Evolutionary conservation across 2,888 invertebrate genomes (phyloP).

Genomic region (Protonemura montana): DNA sequence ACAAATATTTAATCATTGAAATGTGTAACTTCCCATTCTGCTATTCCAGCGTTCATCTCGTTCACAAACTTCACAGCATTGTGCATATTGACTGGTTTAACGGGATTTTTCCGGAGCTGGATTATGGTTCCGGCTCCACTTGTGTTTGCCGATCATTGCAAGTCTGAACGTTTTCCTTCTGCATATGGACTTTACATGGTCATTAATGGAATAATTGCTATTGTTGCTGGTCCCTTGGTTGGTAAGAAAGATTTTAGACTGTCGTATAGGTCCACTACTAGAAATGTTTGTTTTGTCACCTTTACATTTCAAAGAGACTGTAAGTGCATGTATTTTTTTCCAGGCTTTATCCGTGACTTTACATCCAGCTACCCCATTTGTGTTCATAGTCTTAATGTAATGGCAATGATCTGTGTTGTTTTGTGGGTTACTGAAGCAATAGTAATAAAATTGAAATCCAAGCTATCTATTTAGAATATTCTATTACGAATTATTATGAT

Average conservation of each 20-base stretch:
- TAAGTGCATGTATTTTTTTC: constrained; percentile 52
- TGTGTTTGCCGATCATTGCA: constrained; percentile 72
- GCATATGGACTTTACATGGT: constrained; percentile 78
- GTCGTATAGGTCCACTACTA: too few relatives aligned
- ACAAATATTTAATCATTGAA: too few relatives aligned
- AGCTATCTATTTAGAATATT: background rate
- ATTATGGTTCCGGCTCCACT: constrained; percentile 76
- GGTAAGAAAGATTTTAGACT: constrained; percentile 60
- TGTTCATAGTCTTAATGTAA: constrained; percentile 72
- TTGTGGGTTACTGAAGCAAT: constrained; percentile 22
- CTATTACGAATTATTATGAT: too few relatives aligned
- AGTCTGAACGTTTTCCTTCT: constrained; percentile 73
- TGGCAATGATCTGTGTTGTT: constrained; percentile 68
- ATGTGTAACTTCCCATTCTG: background rate
- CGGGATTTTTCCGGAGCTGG: constrained; percentile 74
- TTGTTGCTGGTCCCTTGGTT: constrained; percentile 73
- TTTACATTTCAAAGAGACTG: too few relatives aligned
- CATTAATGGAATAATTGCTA: constrained; percentile 72
- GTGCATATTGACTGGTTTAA: constrained; percentile 59
- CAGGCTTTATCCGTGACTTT: constrained; percentile 68
- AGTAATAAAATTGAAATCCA: background rate
- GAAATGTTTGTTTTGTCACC: too few relatives aligned
- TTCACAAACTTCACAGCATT: constrained; percentile 61
- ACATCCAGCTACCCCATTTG: constrained; percentile 72
- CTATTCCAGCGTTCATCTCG: constrained; percentile 65